Evolutionary conservation across 1,140 invertebrate genomes (phyloP).

Genomic region (Latrodectus geometricus): DNA sequence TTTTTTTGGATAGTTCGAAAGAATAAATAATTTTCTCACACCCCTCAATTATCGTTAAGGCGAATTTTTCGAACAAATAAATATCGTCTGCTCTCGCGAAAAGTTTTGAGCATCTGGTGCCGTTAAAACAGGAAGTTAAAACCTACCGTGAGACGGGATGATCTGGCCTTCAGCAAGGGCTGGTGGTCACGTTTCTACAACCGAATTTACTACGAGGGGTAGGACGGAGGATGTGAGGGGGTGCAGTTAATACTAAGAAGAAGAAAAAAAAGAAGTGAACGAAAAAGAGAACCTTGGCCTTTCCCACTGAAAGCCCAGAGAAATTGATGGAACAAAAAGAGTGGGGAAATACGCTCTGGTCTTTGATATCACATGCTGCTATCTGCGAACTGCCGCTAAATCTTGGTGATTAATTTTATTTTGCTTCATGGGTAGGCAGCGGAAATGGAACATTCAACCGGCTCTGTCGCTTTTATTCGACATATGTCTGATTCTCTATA

Average conservation of each 20-base stretch:
- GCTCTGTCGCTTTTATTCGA: no score
- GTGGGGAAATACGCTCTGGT: neutral
- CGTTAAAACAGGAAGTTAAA: neutral
- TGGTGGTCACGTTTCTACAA: conserved; percentile 8
- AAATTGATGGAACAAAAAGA: neutral
- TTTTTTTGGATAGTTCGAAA: no score
- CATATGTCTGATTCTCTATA: no score
- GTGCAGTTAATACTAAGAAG: neutral
- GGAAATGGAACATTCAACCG: no score
- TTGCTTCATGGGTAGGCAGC: no score
- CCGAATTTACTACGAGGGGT: conserved; percentile 3
- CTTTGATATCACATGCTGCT: neutral
- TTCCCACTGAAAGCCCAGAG: neutral
- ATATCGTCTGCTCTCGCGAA: no score
- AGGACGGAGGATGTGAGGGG: neutral
- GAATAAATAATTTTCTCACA: no score
- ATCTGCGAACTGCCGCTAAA: neutral
- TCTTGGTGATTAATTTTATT: no score
- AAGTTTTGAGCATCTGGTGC: neutral
- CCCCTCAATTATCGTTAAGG: no score
- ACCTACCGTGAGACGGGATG: neutral
- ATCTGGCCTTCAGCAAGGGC: neutral
- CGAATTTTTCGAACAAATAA: no score
- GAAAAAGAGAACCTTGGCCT: conserved; percentile 8
- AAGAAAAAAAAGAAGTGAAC: neutral